Evolutionary conservation across 2,888 invertebrate genomes (phyloP).

Genomic region (Daptonema setosum): DNA sequence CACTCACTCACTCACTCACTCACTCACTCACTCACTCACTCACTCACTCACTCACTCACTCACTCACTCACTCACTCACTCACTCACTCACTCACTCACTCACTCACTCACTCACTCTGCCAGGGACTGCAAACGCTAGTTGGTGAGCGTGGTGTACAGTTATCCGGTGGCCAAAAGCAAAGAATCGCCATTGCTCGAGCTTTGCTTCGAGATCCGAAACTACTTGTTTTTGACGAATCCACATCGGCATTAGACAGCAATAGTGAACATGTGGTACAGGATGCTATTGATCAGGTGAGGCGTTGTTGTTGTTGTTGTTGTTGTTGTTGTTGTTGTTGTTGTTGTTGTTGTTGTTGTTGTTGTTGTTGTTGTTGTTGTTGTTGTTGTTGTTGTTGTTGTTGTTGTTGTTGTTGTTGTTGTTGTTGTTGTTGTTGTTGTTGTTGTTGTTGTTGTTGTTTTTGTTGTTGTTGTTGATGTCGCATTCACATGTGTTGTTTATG

Average conservation of each 20-base stretch:
- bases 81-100: constrained; percentile 21
- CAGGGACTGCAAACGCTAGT: not conserved
- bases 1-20: too few species aligned
- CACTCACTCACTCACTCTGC: not conserved
- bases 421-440: too few species aligned
- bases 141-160: not conserved
- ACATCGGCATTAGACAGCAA: not conserved
- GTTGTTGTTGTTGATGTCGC: too few species aligned
- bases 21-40: too few species aligned
- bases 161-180: constrained; percentile 2
- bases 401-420: too few species aligned
- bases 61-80: constrained; percentile 13
- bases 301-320: not conserved
- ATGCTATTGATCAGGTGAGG: not conserved
- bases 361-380: too few species aligned
- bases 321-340: too few species aligned
- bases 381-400: too few species aligned
- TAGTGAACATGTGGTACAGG: not conserved
- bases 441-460: too few species aligned
- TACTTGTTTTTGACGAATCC: not conserved
- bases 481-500: not conserved
- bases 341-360: too few species aligned
- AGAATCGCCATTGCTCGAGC: not conserved
- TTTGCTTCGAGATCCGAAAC: not conserved
- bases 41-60: too few species aligned